Percentiles rank a stretch among this genome's conserved stretches.
These are phyloP conservation scores for Lasiommata megera DNA, from an alignment of 2,888 invertebrate genomes.

Conservation along the genomic window DNA sequence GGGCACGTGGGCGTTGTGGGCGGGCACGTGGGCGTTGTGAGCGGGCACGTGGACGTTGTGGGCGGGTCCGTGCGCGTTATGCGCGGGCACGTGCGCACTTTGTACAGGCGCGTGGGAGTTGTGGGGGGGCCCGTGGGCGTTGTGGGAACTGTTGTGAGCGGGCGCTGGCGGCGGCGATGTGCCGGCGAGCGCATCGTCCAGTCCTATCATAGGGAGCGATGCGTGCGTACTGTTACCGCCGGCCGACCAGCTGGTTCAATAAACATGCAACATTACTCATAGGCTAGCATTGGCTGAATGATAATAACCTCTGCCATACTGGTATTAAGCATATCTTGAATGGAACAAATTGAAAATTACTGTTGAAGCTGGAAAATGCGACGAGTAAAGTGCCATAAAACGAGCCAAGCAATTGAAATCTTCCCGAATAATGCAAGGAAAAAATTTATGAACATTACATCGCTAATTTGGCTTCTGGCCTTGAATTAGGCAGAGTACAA, in stretches of 20 bases:
- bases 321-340: too few relatives aligned
- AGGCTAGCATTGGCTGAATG: too few relatives aligned
- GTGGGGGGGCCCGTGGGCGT: slow-evolving; percentile 39
- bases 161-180: slow-evolving; percentile 36
- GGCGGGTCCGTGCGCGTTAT: slow-evolving; percentile 38
- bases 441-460: too few relatives aligned
- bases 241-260: slow-evolving; percentile 81
- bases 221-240: slow-evolving; percentile 86
- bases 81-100: slow-evolving; percentile 14
- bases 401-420: too few relatives aligned
- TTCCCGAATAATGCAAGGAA: too few relatives aligned
- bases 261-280: background rate
- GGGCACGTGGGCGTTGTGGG: slow-evolving; percentile 19
- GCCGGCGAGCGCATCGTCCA: slow-evolving; percentile 67
- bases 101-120: slow-evolving; percentile 30
- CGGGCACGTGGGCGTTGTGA: slow-evolving; percentile 36
- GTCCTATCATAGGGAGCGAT: slow-evolving; percentile 88
- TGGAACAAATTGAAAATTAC: too few relatives aligned
- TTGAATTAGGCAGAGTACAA: too few relatives aligned
- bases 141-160: slow-evolving; percentile 28
- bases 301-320: too few relatives aligned
- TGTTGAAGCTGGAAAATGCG: too few relatives aligned
- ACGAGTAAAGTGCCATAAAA: too few relatives aligned
- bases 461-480: too few relatives aligned
- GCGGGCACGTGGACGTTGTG: slow-evolving; percentile 26